phyloP scores from a whole-genome alignment of 2,888 invertebrate species.

The Unio delphinus region DNA sequence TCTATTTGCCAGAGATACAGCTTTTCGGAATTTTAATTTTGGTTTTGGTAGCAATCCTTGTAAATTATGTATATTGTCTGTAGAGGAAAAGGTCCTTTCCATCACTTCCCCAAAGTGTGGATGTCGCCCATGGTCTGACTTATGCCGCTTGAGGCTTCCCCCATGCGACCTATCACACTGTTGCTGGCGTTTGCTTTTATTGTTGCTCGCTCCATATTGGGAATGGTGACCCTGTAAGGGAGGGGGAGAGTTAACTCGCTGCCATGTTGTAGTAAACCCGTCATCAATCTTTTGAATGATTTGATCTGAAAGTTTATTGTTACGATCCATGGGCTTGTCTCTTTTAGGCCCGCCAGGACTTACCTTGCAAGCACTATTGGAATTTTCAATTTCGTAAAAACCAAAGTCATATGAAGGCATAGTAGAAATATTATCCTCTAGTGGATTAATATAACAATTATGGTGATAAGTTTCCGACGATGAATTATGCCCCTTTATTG shows the following conservation, averaged over 20 bases:
- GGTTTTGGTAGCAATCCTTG: slow-evolving; percentile 54
- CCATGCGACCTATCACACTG: slow-evolving; percentile 22
- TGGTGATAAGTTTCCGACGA: slow-evolving; percentile 36
- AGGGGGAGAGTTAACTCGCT: slow-evolving; percentile 50
- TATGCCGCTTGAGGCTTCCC: slow-evolving; percentile 58
- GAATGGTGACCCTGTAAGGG: slow-evolving; percentile 32
- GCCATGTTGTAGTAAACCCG: slow-evolving; percentile 62
- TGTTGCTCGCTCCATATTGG: slow-evolving; percentile 13
- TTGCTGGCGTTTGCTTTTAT: slow-evolving; percentile 11
- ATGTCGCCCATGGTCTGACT: slow-evolving; percentile 61
- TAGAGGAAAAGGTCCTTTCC: slow-evolving; percentile 63
- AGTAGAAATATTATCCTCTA: slow-evolving; percentile 48
- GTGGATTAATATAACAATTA: slow-evolving; percentile 69
- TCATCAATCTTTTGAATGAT: slow-evolving; percentile 60
- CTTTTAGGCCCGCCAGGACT: slow-evolving; percentile 17
- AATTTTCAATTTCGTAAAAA: slow-evolving; percentile 10
- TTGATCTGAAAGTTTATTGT: slow-evolving; percentile 43
- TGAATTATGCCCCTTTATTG: slow-evolving; percentile 28
- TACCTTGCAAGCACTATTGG: slow-evolving; percentile 32
- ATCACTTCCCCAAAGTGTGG: slow-evolving; percentile 60
- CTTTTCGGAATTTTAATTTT: slow-evolving; percentile 64
- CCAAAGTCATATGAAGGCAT: slow-evolving; percentile 23
- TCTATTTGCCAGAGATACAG: slow-evolving; percentile 63
- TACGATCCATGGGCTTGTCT: slow-evolving; percentile 24
- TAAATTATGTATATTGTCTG: slow-evolving; percentile 65